Base-by-base conservation (phyloP, 2,113 vertebrate species). In the Caloenas nicobarica region DNA sequence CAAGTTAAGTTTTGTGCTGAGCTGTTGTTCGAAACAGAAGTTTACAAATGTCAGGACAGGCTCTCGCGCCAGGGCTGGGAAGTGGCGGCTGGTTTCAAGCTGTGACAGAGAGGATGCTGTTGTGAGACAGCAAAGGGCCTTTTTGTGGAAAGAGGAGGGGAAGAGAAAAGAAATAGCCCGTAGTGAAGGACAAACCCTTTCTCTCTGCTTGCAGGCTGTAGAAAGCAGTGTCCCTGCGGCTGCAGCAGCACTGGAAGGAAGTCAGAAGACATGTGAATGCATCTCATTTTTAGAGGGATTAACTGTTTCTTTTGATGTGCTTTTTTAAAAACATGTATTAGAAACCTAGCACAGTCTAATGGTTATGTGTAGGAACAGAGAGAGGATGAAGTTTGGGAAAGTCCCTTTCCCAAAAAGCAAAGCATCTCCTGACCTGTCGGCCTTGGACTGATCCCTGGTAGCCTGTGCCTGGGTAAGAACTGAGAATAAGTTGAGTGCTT, bases 301-400 rank as follows among this genome's bases (percentile, higher is more conserved):
- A 62, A 14, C 51, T 24, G 16, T 64, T 60, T 36, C 80, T 91
- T 69, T 53, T 31, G 16, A 36, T n/a, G n/a, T 16, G 40, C 8
- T 38, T 53, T 61, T 44, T 13, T 14, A 5, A 61, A 42, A 65
- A 73, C 1, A 2, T 3, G 2, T 2, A 0, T 40, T 46, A 78
- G 33, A 73, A 83, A 26, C 36, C 33, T 33, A n/a, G 46, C 9
- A 38, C 14, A 19, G 18, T 3, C 28, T 60, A 4, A 9, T 21
- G 44, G 44, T 46, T 46, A 46, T 46, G 44, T 46, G 44, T 19
- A 46, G 44, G 44, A 46, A 46, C 44, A 46, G 44, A 19, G 44
- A 46, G 44, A 46, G 44, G 44, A 46, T 46, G 44, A 46, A 18
- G 17, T 46, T 46, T 46, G 44, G 44, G 44, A 46, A 46, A 46